Base-by-base conservation (phyloP, 2,888 invertebrate species). In the Syrphus vitripennis region DNA sequence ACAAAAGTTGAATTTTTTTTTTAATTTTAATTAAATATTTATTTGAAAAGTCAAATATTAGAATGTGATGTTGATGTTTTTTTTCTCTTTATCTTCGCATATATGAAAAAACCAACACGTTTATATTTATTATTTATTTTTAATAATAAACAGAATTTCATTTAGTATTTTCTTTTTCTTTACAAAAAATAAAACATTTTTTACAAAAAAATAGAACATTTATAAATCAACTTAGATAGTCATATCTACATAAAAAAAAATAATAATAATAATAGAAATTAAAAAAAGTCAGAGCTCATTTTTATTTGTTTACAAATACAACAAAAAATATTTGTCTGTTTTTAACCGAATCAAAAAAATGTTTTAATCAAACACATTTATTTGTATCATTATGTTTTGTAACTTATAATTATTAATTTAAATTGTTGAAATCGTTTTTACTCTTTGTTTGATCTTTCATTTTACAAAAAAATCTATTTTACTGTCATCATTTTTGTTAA, bases 41-140 rank as follows among this genome's bases (percentile, higher is more conserved):
- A 26, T 79, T 80, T 84, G 34, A 75, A 57, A 75, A 71, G 59
- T 77, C 71, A 80, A 80, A 76, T 80, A 80, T 83, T 83, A 79
- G 70, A 84, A 87, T 87, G 87, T 87, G 87, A 87, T 86, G 87
- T 87, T 87, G 87, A 87, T 84, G 74, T 87, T 82, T 70, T 78
- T 75, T 82, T 82, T 86, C 67, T 86, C 72, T 84, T 77, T 81
- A 81, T 72, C 76, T 81, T 81, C 76, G 81, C 80, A 65, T 76
- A 79, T 37, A 81, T 72, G 34, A 78, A 80, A 70, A 80, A 70
- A 76, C 59, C 57, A 74, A 80, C 75, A 80, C 75, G 71, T 84
- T 79, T 79, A 75, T 79, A 55, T 65, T 50, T 55, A 67, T 83
- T 55, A 29, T 76, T 81, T 76, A 45, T 45, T 72, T 24, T 77